Conservation (phyloP, 1,140 invertebrate genomes). For the Ceratitis capitata region DNA sequence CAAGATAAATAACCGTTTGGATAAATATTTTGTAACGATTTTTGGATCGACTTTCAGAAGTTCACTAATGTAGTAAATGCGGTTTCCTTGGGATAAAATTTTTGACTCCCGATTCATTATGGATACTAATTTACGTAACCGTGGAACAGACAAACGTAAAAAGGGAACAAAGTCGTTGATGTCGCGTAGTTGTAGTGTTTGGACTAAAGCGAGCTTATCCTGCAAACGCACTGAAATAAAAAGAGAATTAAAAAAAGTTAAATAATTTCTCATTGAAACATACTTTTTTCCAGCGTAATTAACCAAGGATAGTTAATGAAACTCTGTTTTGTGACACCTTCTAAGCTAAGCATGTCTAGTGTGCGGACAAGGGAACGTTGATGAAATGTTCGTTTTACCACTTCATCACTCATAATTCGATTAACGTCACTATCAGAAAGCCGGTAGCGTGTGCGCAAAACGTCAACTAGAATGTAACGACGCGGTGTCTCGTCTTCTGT, state of each 20-base stretch:
- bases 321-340: constrained; percentile 52
- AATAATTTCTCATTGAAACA: neutral
- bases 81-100: constrained; percentile 50
- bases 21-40: constrained; percentile 58
- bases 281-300: constrained; percentile 52
- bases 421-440: constrained; percentile 17
- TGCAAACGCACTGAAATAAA: constrained; percentile 39
- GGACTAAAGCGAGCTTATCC: constrained; percentile 41
- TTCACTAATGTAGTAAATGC: constrained; percentile 62
- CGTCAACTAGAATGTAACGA: constrained; percentile 41
- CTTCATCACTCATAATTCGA: constrained; percentile 29
- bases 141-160: constrained; percentile 50
- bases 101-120: constrained; percentile 48
- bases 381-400: neutral
- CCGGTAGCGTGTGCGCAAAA: constrained; percentile 51
- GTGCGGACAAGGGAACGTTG: neutral
- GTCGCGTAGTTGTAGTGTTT: constrained; percentile 50
- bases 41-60: constrained; percentile 51
- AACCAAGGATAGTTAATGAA: constrained; percentile 61
- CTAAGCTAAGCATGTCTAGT: constrained; percentile 49
- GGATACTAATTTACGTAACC: constrained; percentile 52
- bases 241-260: neutral
- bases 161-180: constrained; percentile 62
- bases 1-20: constrained; percentile 59
- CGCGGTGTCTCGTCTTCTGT: constrained; percentile 47